These are phyloP conservation scores for Meteorus sp. DNA, from an alignment of 1,140 invertebrate genomes.

Conservation along the genomic window DNA sequence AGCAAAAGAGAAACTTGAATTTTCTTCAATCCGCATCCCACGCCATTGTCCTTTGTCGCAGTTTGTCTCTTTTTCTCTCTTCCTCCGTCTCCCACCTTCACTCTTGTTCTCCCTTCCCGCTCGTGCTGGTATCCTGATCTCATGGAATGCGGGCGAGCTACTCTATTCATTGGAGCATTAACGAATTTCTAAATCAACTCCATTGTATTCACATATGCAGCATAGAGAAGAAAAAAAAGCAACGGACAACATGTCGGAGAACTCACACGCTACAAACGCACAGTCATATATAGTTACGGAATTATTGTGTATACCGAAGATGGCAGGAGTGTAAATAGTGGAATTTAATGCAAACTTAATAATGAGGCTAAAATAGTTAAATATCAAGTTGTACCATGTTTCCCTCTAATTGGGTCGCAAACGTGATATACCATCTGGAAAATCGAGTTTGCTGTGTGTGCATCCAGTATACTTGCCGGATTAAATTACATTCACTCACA, in stretches of 20 bases:
- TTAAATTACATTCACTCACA: neutral
- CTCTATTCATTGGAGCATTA: conserved; percentile 18
- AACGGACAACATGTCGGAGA: no score
- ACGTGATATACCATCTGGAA: conserved; percentile 16
- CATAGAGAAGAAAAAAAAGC: neutral
- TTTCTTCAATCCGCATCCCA: conserved; percentile 32
- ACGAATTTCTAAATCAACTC: conserved; percentile 20
- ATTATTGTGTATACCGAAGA: neutral
- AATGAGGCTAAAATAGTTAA: conserved; percentile 19
- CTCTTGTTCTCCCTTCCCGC: conserved; percentile 8
- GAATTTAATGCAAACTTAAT: conserved; percentile 20
- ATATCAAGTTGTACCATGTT: conserved; percentile 18
- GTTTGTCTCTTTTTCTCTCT: conserved; percentile 15
- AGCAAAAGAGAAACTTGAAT: conserved; percentile 8
- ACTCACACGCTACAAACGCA: no score
- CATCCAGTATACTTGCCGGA: no score
- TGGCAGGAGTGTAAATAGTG: no score
- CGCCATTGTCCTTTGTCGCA: conserved; percentile 53
- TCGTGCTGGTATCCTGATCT: conserved; percentile 30
- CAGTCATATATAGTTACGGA: no score
- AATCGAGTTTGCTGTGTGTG: conserved; percentile 13
- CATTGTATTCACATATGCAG: conserved; percentile 6
- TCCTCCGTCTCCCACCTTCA: conserved; percentile 12
- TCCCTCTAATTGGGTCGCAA: conserved; percentile 16
- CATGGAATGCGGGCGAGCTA: conserved; percentile 38